Evolutionary conservation across 2,797 vertebrate genomes (phyloP).

Genomic region (Adrianichthys oophorus): DNA sequence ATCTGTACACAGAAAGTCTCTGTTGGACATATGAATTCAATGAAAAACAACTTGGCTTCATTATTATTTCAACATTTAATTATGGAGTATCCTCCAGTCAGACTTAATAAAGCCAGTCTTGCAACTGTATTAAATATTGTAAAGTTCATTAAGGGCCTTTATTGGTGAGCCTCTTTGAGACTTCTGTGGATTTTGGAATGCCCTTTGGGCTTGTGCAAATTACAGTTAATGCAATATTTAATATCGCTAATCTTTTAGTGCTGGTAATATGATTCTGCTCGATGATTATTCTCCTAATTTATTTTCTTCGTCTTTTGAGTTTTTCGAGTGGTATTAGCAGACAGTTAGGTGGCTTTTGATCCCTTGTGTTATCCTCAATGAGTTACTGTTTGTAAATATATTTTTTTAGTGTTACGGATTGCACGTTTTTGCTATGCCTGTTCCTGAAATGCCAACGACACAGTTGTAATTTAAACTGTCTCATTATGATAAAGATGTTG

Average conservation of each 20-base stretch:
- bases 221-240: constrained; percentile 58
- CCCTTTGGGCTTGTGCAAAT: constrained; percentile 56
- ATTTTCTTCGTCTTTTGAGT: constrained; percentile 24
- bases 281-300: constrained; percentile 47
- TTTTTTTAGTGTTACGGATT: too few species aligned
- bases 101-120: constrained; percentile 56
- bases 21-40: constrained; percentile 34
- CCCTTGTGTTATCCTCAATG: neutral
- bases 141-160: constrained; percentile 66
- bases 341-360: constrained; percentile 18
- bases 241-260: constrained; percentile 52
- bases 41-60: constrained; percentile 48
- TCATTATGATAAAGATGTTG: too few species aligned
- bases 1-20: constrained; percentile 25
- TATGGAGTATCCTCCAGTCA: constrained; percentile 52
- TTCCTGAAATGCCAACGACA: too few species aligned
- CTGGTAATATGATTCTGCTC: constrained; percentile 44
- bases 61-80: constrained; percentile 67
- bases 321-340: constrained; percentile 30
- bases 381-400: too few species aligned
- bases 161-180: constrained; percentile 48
- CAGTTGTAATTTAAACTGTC: too few species aligned
- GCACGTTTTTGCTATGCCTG: too few species aligned
- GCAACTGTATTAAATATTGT: constrained; percentile 57
- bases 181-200: constrained; percentile 43